Base-by-base conservation (phyloP, 2,797 vertebrate species). In the Notamacropus eugenii region DNA sequence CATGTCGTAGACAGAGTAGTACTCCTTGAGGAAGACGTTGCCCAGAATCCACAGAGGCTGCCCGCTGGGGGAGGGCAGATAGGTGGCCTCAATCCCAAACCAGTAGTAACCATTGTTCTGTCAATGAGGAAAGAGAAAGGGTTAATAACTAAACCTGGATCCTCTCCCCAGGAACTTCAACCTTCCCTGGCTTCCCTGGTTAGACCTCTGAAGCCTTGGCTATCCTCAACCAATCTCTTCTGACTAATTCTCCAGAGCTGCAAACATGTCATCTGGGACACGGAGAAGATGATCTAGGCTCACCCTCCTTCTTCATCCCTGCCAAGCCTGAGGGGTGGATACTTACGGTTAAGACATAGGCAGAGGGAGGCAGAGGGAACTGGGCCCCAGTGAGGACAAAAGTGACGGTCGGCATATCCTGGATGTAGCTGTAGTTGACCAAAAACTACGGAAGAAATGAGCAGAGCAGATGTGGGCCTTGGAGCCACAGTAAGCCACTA, bases 31-130 rank as follows among this genome's bases (percentile, higher is more conserved):
- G 98, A 99, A 99, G n/a, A 99, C 97, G 0, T 99, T 98, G 2
- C 99, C 99, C 90, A 99, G 96, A 98, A 99, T 99, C 99, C 98
- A 99, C 97, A 99, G 98, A 0, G 99, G 98, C 95, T 99, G 98
- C 46, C 98, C 98, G 0, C 96, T 96, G 46, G 10, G 93, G 90
- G 99, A 99, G 62, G 98, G 97, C 98, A 99, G 90, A 97, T 99
- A 99, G 59, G 99, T 99, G 95, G 96, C 97, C 90, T 97, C 97
- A 40, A 99, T 98, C 5, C 34, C 97, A 22, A 99, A 97, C 0
- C 22, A 96, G 97, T 99, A 99, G 96, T 95, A 98, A 10, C 97
- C 98, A 0, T 98, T 91, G 22, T 67, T 97, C 98, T 98, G 95
- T 0, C 59, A 13, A 93, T 82, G 22, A 22, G 2, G 52, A 50